phyloP scores from a whole-genome alignment of 2,797 vertebrate genomes.

The Hemibagrus guttatus region DNA sequence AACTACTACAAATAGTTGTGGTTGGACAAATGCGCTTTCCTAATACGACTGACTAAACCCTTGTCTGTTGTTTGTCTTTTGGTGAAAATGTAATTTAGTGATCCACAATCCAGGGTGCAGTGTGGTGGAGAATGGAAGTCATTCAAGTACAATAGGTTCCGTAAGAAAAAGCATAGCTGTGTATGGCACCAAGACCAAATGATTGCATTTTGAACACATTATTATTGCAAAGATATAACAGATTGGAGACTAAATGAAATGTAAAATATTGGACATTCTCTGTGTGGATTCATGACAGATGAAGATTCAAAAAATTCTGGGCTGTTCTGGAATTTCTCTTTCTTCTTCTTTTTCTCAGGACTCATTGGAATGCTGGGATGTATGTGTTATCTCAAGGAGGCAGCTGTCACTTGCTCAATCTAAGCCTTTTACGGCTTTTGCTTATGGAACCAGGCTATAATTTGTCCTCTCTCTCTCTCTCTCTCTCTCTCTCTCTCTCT shows the following conservation, averaged over 20 bases:
- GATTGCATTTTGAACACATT: slow-evolving; percentile 15
- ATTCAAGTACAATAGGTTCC: slow-evolving; percentile 5
- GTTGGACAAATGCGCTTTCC: slow-evolving; percentile 50
- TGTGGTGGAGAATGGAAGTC: not conserved
- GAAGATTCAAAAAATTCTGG: not conserved
- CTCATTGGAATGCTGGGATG: slow-evolving; percentile 21
- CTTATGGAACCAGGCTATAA: slow-evolving; percentile 39
- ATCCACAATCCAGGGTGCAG: slow-evolving; percentile 47
- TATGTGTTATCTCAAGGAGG: slow-evolving; percentile 38
- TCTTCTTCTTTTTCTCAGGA: slow-evolving; percentile 11
- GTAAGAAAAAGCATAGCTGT: slow-evolving; percentile 2
- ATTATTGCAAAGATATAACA: not conserved
- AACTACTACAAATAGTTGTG: slow-evolving; percentile 54
- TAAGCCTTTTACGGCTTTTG: slow-evolving; percentile 49
- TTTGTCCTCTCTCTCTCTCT: slow-evolving; percentile 1
- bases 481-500: slow-evolving; percentile 15
- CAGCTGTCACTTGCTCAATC: slow-evolving; percentile 46
- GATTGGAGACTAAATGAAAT: not conserved
- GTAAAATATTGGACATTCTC: not conserved
- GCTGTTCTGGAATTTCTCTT: not conserved
- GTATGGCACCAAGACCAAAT: not conserved
- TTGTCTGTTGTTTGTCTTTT: slow-evolving; percentile 34
- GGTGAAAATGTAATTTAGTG: slow-evolving; percentile 39
- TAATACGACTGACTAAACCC: slow-evolving; percentile 44
- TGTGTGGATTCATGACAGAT: not conserved